These are phyloP conservation scores for Poecilia gillii DNA, from an alignment of 2,797 vertebrate genomes.

Conservation along the genomic window DNA sequence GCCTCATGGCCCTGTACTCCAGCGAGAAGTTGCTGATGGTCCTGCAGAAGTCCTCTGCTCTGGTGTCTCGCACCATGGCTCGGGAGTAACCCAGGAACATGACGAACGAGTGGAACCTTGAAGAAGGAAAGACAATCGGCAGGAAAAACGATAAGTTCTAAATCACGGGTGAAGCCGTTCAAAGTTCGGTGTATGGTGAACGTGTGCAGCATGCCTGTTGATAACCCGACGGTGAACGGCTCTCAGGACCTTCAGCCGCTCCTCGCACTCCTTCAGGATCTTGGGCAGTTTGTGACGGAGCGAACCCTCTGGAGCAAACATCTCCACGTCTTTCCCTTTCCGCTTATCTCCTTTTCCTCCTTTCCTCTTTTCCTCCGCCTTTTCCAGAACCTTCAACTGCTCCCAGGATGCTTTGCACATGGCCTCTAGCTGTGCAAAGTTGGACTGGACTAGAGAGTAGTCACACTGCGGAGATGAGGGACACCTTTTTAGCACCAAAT, in stretches of 20 bases:
- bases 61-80: conserved; percentile 72
- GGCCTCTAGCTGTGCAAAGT: conserved; percentile 72
- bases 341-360: conserved; percentile 42
- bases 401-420: conserved; percentile 82
- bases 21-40: conserved; percentile 83
- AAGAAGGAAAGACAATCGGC: background rate
- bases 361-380: conserved; percentile 62
- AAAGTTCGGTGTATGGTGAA: background rate
- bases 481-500: background rate
- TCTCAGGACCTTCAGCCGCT: conserved; percentile 77
- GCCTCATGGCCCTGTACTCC: conserved; percentile 74
- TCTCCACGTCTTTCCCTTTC: conserved; percentile 27
- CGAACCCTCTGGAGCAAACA: conserved; percentile 6
- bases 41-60: conserved; percentile 78
- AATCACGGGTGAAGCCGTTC: background rate
- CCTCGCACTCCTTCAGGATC: conserved; percentile 80
- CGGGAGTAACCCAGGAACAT: conserved; percentile 83
- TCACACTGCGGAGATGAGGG: conserved; percentile 69
- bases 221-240: conserved; percentile 81
- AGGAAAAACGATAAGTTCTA: background rate
- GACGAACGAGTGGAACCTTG: conserved; percentile 84
- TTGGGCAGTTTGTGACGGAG: conserved; percentile 66
- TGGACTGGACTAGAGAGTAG: conserved; percentile 75
- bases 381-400: conserved; percentile 78
- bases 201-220: conserved; percentile 73